phyloP scores from a whole-genome alignment of 2,888 invertebrate species.

The Watsonalla cultraria region DNA sequence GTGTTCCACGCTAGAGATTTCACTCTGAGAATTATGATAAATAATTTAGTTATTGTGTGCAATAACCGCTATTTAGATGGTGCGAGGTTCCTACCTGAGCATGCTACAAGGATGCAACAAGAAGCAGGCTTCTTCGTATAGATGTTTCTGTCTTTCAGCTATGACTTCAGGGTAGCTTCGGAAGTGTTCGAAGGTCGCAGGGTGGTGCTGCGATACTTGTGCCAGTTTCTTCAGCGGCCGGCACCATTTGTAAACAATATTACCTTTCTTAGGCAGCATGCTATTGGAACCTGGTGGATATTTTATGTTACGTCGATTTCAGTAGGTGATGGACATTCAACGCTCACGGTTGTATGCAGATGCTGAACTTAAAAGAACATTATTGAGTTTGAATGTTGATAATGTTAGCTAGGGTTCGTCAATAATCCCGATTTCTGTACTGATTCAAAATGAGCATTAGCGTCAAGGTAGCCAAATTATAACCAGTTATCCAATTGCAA shows the following conservation, averaged over 20 bases:
- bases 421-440: too few species aligned
- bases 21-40: too few species aligned
- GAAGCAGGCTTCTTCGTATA: slow-evolving; percentile 26
- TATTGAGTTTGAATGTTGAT: too few species aligned
- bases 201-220: slow-evolving; percentile 41
- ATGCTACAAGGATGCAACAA: slow-evolving; percentile 50
- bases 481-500: too few species aligned
- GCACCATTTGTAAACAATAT: slow-evolving; percentile 5
- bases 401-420: too few species aligned
- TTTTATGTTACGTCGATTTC: neutral
- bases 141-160: slow-evolving; percentile 42
- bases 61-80: too few species aligned
- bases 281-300: slow-evolving; percentile 36
- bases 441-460: too few species aligned
- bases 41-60: too few species aligned
- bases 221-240: slow-evolving; percentile 27
- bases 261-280: slow-evolving; percentile 27
- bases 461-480: too few species aligned
- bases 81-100: slow-evolving; percentile 31
- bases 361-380: neutral
- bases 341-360: neutral
- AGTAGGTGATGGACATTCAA: too few species aligned
- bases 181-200: slow-evolving; percentile 34
- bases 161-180: slow-evolving; percentile 46
- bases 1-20: too few species aligned